These are phyloP conservation scores for Leuctra nigra DNA, from an alignment of 2,888 invertebrate genomes.

Conservation along the genomic window DNA sequence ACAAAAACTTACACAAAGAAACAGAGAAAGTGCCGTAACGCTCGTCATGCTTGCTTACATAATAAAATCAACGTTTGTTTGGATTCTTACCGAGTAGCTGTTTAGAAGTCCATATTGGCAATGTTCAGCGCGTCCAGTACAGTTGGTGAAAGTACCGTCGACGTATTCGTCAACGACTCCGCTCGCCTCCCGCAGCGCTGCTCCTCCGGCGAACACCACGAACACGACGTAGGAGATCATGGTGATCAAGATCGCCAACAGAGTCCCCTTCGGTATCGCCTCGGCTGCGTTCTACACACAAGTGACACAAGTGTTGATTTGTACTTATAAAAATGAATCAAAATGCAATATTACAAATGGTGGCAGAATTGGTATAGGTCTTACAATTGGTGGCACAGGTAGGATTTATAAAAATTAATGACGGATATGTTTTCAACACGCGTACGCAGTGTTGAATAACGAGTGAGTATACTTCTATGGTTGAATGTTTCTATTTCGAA, in stretches of 20 bases:
- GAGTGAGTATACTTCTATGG: too few species aligned
- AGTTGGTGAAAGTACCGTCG: slow-evolving; percentile 48
- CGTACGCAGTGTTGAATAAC: too few species aligned
- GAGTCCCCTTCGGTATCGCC: slow-evolving; percentile 90
- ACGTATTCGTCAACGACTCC: slow-evolving; percentile 54
- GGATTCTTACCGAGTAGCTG: slow-evolving; percentile 67
- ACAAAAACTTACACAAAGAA: neutral
- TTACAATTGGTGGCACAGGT: too few species aligned
- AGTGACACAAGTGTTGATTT: neutral
- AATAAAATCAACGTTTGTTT: too few species aligned
- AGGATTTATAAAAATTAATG: too few species aligned
- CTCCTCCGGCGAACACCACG: slow-evolving; percentile 74
- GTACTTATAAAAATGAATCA: too few species aligned
- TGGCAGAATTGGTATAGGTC: too few species aligned
- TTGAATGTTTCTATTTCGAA: too few species aligned
- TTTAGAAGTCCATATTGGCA: slow-evolving; percentile 80
- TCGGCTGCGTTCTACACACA: slow-evolving; percentile 68
- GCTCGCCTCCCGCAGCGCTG: slow-evolving; percentile 71
- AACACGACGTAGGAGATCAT: slow-evolving; percentile 81
- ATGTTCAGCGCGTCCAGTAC: slow-evolving; percentile 37
- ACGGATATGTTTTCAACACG: too few species aligned
- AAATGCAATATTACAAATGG: too few species aligned
- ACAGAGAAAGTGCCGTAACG: too few species aligned
- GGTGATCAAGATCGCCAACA: slow-evolving; percentile 77
- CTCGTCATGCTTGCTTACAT: too few species aligned